phyloP scores from a whole-genome alignment of 2,888 invertebrate genomes.

The Drosophila aldrichi region DNA sequence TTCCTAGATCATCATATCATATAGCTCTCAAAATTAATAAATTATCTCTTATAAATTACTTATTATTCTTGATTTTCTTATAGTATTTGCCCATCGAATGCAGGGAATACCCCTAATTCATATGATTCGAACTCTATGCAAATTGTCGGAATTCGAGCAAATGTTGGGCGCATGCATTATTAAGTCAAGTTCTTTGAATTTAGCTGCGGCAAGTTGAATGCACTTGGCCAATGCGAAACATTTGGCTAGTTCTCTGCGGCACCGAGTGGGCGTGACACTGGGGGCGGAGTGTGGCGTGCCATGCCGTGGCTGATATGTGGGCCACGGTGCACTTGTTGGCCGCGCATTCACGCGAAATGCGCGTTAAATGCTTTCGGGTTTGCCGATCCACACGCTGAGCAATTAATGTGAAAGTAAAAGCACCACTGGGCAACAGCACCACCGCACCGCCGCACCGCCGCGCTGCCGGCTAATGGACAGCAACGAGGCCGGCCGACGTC shows the following conservation, averaged over 20 bases:
- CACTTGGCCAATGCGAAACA: conserved; percentile 31
- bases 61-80: too few relatives aligned
- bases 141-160: conserved; percentile 7
- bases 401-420: conserved; percentile 68
- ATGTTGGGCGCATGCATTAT: conserved; percentile 7
- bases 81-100: background rate
- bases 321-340: conserved; percentile 22
- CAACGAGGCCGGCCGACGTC: conserved; percentile 36
- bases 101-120: conserved; percentile 1
- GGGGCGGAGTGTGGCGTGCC: background rate
- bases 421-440: conserved; percentile 10
- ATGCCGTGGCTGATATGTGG: background rate
- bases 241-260: background rate
- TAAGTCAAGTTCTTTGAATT: conserved; percentile 19
- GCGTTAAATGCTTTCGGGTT: conserved; percentile 63
- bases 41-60: too few relatives aligned
- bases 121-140: background rate
- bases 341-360: conserved; percentile 63
- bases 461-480: conserved; percentile 44
- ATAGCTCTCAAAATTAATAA: too few relatives aligned
- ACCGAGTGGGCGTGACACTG: background rate
- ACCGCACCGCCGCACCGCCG: background rate
- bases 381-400: conserved; percentile 24
- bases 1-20: too few relatives aligned
- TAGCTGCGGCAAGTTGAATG: conserved; percentile 49